Conservation (phyloP, 2,797 vertebrate species). For the Mormyrops boulengeri region DNA sequence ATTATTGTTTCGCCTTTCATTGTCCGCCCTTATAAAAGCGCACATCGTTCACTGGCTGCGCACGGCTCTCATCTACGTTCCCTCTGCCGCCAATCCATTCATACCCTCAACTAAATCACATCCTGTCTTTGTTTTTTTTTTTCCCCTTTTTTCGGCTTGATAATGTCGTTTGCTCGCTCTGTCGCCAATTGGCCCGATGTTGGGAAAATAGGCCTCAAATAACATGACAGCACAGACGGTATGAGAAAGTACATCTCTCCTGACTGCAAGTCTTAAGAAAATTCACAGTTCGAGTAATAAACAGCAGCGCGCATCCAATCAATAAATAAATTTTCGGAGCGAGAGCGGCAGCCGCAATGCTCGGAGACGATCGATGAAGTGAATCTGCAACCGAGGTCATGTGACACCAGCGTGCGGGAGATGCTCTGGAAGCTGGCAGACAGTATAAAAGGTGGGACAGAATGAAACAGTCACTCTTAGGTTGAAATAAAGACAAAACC, state of each 20-base stretch:
- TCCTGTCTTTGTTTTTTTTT: constrained; percentile 55
- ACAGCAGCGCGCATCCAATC: neutral
- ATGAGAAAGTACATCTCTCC: neutral
- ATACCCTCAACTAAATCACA: constrained; percentile 69
- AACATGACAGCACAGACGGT: neutral
- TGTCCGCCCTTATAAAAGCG: constrained; percentile 79
- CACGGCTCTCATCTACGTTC: constrained; percentile 32
- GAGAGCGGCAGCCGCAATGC: neutral
- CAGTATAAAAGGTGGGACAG: neutral
- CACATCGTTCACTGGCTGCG: constrained; percentile 75
- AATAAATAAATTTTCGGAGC: neutral
- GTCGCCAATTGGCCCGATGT: constrained; percentile 53
- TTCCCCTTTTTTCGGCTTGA: constrained; percentile 49
- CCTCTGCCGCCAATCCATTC: neutral
- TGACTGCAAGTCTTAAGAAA: neutral
- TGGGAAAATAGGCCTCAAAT: constrained; percentile 42
- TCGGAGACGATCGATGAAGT: neutral
- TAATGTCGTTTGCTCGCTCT: constrained; percentile 63
- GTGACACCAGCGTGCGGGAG: neutral
- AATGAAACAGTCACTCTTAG: neutral
- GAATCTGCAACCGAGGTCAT: neutral
- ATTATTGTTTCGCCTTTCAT: constrained; percentile 76
- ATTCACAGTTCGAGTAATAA: constrained; percentile 13
- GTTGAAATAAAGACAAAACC: neutral
- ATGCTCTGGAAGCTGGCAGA: neutral